Evolutionary conservation across 2,113 vertebrate genomes (phyloP).

Genomic region (Gopherus flavomarginatus): DNA sequence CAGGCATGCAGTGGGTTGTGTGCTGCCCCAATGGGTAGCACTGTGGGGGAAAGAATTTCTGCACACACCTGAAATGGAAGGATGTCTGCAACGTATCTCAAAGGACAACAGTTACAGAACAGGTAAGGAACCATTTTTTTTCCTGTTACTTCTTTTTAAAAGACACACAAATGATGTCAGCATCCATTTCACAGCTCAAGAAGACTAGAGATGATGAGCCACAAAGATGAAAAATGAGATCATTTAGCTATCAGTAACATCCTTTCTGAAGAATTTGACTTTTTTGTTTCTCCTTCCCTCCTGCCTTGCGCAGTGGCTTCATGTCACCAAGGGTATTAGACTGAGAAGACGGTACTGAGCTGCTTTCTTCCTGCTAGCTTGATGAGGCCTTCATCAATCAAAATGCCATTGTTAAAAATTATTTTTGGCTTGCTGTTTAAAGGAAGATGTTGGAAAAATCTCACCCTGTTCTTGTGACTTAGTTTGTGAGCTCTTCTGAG

Average conservation of each 20-base stretch:
- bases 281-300: not conserved
- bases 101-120: too few species aligned
- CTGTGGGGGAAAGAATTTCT: too few species aligned
- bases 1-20: too few species aligned
- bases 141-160: too few species aligned
- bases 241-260: not conserved
- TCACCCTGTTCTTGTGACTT: not conserved
- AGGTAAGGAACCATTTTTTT: too few species aligned
- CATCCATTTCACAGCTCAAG: too few species aligned
- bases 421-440: conserved; percentile 8
- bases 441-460: not conserved
- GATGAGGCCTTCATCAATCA: not conserved
- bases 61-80: too few species aligned
- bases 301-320: not conserved
- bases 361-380: not conserved
- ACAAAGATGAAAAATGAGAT: not conserved
- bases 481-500: conserved; percentile 29
- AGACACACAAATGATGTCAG: too few species aligned
- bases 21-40: too few species aligned
- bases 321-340: not conserved
- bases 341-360: not conserved
- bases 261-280: too few species aligned
- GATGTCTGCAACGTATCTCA: too few species aligned
- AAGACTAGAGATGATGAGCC: too few species aligned
- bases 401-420: not conserved